Conservation (phyloP, 1,140 invertebrate species). For the Listronotus oregonensis region DNA sequence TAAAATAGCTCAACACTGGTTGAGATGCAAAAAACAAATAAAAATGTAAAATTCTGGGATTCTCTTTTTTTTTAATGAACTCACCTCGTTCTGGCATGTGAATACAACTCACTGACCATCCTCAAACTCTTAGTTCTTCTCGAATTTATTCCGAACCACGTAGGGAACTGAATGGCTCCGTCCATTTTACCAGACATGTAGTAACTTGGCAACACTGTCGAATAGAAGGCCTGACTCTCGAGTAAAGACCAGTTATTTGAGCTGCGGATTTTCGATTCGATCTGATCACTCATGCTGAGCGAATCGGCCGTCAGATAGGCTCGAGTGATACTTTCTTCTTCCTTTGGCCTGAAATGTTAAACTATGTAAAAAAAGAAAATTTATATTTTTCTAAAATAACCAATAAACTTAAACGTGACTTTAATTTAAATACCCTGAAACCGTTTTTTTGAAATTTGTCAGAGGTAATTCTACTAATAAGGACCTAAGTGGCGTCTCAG, state of each 20-base stretch:
- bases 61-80: neutral
- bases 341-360: slow-evolving; percentile 16
- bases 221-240: slow-evolving; percentile 88
- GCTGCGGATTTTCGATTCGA: slow-evolving; percentile 80
- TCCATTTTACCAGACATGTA: slow-evolving; percentile 75
- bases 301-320: slow-evolving; percentile 82
- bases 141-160: slow-evolving; percentile 96
- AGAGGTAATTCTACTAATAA: no score
- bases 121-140: slow-evolving; percentile 79
- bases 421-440: no score
- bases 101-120: slow-evolving; percentile 79
- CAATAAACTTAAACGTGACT: no score
- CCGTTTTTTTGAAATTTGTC: no score
- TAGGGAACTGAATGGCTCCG: slow-evolving; percentile 81
- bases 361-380: slow-evolving; percentile 4
- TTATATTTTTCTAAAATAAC: slow-evolving; percentile 5
- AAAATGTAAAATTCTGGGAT: no score
- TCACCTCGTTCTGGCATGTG: slow-evolving; percentile 80
- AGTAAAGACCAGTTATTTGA: slow-evolving; percentile 87
- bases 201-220: slow-evolving; percentile 88
- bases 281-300: slow-evolving; percentile 83
- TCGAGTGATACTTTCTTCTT: slow-evolving; percentile 65
- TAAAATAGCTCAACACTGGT: no score
- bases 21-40: no score
- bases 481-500: no score